Evolutionary conservation across 2,113 vertebrate species (phyloP), one percentile per base, ranked within the genome.

Genomic region (Dicentrarchus labrax): DNA sequence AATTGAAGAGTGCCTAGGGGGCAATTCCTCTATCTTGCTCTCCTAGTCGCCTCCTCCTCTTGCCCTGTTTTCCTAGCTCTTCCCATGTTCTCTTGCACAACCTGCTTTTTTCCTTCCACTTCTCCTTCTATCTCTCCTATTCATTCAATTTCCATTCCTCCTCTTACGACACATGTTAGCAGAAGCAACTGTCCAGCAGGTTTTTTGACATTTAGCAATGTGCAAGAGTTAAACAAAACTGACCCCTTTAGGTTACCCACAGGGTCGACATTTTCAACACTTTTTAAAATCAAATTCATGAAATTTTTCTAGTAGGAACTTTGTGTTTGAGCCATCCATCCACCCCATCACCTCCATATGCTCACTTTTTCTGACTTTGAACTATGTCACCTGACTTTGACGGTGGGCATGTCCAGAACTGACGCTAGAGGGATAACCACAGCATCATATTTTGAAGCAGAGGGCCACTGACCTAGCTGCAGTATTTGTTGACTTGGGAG

Each of bases 1-100:
- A 88, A 89, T 89, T 88, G 79, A 92, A 88, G 81, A 90, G 87
- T 68, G 90, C 88, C 90, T 86, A 16, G 84, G 78, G 89, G 88
- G 83, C 75, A 88, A 76, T 91, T 91, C 78, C 80, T 88, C 80
- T 86, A 57, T 85, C 76, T 87, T 43, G 5, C 64, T 69, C 50
- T 70, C 76, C 21, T 41, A 13, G 51, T 78, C 82, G 61, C 64
- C 87, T 80, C 88, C 88, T 78, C 84, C 79, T 73, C 80, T 71
- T 87, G 91, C 71, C 86, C 87, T 91, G 76, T 86, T 91, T 92
- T 88, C 53, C 67, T 48, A 61, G 88, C 77, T 71, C 73, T 61
- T 84, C 57, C 54, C 38, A 56, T 19, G 53, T 41, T 70, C 56
- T 83, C 66, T 22, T 70, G 62, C 61, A 64, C 54, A 50, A 69